Evolutionary conservation across 2,797 vertebrate genomes (phyloP).

Genomic region (Onychomys leucogaster): DNA sequence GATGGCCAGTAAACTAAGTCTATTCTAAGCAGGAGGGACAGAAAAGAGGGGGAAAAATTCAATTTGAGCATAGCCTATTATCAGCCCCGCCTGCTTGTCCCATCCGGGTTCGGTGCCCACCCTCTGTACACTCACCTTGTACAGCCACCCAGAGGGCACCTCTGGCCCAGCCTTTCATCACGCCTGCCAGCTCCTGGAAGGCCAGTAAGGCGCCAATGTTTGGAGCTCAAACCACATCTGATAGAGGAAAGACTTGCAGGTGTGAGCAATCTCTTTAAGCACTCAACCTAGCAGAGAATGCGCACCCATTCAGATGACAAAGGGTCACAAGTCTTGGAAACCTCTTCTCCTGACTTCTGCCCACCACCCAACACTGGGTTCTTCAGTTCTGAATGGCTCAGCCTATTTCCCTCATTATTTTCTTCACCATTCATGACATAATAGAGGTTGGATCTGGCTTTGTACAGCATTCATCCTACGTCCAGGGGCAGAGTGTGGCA

Average conservation of each 20-base stretch:
- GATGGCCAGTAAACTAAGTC: background rate
- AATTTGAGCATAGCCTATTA: background rate
- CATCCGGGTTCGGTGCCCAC: background rate
- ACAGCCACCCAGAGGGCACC: fast-evolving
- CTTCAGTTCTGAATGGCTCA: background rate
- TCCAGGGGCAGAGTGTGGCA: background rate
- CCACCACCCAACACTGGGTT: background rate
- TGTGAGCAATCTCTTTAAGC: background rate
- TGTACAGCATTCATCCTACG: fast-evolving
- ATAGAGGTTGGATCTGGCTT: background rate
- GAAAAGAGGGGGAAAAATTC: background rate
- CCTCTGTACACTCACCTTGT: background rate
- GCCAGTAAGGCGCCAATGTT: background rate
- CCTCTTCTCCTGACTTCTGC: background rate
- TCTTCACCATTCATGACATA: background rate
- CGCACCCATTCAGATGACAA: background rate
- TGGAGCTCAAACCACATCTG: background rate
- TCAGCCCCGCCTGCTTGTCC: background rate
- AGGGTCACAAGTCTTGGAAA: background rate
- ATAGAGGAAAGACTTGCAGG: background rate
- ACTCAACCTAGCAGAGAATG: background rate
- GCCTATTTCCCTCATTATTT: background rate
- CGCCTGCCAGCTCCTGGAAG: background rate
- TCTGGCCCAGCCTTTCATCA: background rate
- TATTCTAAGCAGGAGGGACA: background rate